These are phyloP conservation scores for Pleuronectes platessa DNA, from an alignment of 2,113 vertebrate species.

Conservation along the genomic window DNA sequence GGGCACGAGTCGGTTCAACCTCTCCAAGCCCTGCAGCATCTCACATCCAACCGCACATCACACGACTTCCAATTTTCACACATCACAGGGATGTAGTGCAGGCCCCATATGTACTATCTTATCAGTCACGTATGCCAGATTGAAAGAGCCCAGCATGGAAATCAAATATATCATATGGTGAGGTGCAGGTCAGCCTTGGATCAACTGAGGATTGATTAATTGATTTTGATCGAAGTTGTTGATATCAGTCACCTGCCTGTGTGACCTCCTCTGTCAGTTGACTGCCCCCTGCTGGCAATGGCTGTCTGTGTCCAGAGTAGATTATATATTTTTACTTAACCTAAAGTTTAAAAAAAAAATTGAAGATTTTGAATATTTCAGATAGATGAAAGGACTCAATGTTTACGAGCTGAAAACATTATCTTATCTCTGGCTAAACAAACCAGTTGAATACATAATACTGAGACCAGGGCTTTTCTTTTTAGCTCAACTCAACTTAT, in stretches of 20 bases:
- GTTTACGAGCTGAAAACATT: not conserved
- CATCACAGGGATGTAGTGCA: slow-evolving; percentile 5
- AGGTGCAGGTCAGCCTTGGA: not conserved
- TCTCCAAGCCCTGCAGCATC: slow-evolving; percentile 33
- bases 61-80: slow-evolving; percentile 26
- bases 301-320: not conserved
- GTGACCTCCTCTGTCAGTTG: slow-evolving; percentile 14
- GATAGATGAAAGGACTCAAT: too few relatives aligned
- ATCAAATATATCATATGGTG: slow-evolving; percentile 13
- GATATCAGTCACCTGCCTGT: not conserved
- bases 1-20: slow-evolving; percentile 41
- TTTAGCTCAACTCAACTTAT: not conserved
- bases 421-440: not conserved
- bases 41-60: slow-evolving; percentile 45
- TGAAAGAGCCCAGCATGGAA: not conserved
- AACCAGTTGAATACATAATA: not conserved
- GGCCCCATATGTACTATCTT: not conserved
- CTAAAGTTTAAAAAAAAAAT: too few relatives aligned
- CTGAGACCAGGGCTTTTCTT: not conserved
- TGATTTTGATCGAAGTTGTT: not conserved
- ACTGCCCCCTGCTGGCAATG: slow-evolving; percentile 57
- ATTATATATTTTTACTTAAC: too few relatives aligned
- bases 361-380: too few relatives aligned
- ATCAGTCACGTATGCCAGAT: not conserved
- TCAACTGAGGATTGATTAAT: not conserved